Conservation (phyloP, 1,140 invertebrate genomes). For the Lepidurus couesii region DNA sequence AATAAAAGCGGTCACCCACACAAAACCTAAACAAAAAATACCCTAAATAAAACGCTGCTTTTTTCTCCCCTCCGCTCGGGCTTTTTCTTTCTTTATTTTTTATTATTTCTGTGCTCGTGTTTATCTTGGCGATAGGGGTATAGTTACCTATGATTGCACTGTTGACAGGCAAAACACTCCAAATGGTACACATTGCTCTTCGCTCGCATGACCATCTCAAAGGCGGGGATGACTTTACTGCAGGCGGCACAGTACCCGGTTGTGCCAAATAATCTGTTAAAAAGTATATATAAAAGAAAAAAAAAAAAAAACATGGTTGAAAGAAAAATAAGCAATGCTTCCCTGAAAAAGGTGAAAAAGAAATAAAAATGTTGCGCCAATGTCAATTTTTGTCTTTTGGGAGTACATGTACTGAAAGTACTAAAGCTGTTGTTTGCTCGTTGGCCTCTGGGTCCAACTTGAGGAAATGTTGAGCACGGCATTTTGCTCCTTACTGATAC, state of each 20-base stretch:
- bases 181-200: conserved; percentile 91
- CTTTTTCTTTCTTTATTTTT: conserved; percentile 4
- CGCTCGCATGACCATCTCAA: conserved; percentile 96
- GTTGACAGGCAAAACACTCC: conserved; percentile 93
- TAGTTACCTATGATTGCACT: conserved; percentile 87
- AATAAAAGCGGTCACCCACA: conserved; percentile 84
- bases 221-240: conserved; percentile 89
- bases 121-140: conserved; percentile 25
- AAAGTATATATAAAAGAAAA: conserved; percentile 17
- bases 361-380: too few species aligned
- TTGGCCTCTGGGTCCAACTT: neutral
- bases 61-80: neutral
- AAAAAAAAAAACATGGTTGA: neutral
- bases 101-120: conserved; percentile 30
- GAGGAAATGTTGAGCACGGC: neutral
- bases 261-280: conserved; percentile 38
- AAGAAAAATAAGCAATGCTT: neutral
- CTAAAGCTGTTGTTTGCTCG: too few species aligned
- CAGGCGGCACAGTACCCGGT: conserved; percentile 78
- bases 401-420: too few species aligned
- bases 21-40: conserved; percentile 70
- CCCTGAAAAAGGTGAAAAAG: too few species aligned
- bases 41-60: conserved; percentile 12
- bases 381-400: too few species aligned
- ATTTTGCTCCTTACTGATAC: too few species aligned